Evolutionary conservation across 2,888 invertebrate genomes (phyloP).

Genomic region (Adineta ricciae): DNA sequence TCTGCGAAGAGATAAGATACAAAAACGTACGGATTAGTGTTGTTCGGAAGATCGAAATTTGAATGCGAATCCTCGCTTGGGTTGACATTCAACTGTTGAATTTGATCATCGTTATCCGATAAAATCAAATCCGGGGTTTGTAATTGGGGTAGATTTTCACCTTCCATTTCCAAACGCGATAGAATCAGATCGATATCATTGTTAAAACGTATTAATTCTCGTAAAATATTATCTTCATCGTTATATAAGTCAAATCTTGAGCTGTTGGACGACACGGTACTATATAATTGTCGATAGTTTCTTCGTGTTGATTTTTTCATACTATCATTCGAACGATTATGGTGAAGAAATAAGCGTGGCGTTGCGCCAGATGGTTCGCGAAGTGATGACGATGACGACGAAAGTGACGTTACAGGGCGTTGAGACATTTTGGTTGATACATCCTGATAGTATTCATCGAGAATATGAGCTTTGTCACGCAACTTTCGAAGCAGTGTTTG

Average conservation of each 20-base stretch:
- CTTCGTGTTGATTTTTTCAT: not conserved
- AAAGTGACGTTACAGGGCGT: not conserved
- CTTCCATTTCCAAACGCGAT: constrained; percentile 22
- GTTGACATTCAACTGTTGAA: not conserved
- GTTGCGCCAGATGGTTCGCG: too few relatives aligned
- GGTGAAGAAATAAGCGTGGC: not conserved
- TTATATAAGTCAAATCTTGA: not conserved
- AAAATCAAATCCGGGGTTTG: not conserved
- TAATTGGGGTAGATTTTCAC: not conserved
- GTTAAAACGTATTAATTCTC: constrained; percentile 15
- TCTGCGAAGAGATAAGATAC: not conserved
- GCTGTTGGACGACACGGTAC: not conserved
- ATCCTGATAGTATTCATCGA: not conserved
- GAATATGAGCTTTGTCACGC: not conserved
- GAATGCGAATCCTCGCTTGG: not conserved
- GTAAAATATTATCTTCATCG: constrained; percentile 15
- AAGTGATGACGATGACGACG: not conserved
- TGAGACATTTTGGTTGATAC: not conserved
- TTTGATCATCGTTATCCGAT: not conserved
- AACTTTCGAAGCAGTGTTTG: not conserved
- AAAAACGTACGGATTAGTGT: not conserved
- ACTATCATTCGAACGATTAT: not conserved
- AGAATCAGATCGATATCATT: constrained; percentile 20
- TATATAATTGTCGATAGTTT: not conserved
- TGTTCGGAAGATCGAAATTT: not conserved